Evolutionary conservation across 2,113 vertebrate genomes (phyloP).

Genomic region (Ailurus styani): DNA sequence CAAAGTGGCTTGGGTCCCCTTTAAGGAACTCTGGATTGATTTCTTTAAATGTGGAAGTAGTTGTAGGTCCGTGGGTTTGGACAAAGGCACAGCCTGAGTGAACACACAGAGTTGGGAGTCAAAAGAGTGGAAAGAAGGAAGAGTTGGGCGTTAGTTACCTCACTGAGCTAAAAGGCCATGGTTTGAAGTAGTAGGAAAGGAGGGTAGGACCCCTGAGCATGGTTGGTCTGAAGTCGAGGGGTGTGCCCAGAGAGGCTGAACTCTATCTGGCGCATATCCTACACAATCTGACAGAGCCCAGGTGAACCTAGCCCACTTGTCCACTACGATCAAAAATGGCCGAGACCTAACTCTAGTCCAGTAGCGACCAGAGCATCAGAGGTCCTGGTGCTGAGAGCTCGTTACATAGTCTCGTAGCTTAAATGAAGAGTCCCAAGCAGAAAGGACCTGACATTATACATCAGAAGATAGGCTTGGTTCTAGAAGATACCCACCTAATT

Average conservation of each 20-base stretch:
- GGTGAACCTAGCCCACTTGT: not conserved
- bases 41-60: not conserved
- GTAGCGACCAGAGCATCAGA: not conserved
- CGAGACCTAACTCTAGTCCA: not conserved
- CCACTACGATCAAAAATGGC: not conserved
- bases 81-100: not conserved
- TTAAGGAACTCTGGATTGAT: not conserved
- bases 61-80: not conserved
- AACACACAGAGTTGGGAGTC: not conserved
- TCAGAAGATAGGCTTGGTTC: not conserved
- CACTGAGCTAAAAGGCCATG: not conserved
- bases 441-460: not conserved
- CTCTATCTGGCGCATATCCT: not conserved
- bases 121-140: not conserved
- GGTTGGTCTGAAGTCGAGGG: not conserved
- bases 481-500: not conserved
- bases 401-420: not conserved
- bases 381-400: not conserved
- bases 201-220: not conserved
- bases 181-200: not conserved
- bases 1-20: not conserved
- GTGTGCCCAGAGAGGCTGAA: accelerated
- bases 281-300: not conserved
- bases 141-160: too few species aligned
- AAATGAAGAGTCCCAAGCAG: not conserved